Percentiles rank a stretch among this genome's conserved stretches.
phyloP scores from a whole-genome alignment of 2,113 vertebrate species.

The Microtus ochrogaster region DNA sequence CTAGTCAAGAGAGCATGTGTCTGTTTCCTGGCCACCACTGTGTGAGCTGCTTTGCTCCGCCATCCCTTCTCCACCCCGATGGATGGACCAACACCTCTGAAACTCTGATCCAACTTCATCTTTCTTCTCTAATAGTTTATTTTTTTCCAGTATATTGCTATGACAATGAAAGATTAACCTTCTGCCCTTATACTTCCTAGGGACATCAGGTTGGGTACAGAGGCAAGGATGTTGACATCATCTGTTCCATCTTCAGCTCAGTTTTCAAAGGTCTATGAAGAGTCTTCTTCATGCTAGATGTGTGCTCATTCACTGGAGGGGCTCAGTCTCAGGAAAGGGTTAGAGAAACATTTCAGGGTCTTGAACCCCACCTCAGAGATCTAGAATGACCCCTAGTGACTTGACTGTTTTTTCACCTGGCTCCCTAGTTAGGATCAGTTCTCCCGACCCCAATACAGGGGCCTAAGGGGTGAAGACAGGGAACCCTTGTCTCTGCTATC shows the following conservation, averaged over 20 bases:
- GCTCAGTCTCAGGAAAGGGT: neutral
- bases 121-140: neutral
- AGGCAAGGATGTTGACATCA: too few relatives aligned
- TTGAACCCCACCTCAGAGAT: neutral
- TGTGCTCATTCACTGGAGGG: neutral
- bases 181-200: too few relatives aligned
- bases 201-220: too few relatives aligned
- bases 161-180: neutral
- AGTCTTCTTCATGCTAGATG: neutral
- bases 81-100: neutral
- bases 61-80: neutral
- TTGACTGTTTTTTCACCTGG: neutral
- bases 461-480: neutral
- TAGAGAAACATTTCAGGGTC: neutral
- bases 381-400: neutral
- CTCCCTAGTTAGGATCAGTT: neutral
- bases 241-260: neutral
- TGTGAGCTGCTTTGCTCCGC: neutral
- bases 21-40: neutral
- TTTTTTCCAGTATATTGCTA: neutral
- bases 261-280: neutral
- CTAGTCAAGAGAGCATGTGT: neutral
- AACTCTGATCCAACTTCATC: neutral
- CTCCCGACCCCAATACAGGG: rapidly evolving
- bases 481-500: neutral